Base-by-base conservation (phyloP, 2,113 vertebrate genomes). In the Atractosteus spatula region DNA sequence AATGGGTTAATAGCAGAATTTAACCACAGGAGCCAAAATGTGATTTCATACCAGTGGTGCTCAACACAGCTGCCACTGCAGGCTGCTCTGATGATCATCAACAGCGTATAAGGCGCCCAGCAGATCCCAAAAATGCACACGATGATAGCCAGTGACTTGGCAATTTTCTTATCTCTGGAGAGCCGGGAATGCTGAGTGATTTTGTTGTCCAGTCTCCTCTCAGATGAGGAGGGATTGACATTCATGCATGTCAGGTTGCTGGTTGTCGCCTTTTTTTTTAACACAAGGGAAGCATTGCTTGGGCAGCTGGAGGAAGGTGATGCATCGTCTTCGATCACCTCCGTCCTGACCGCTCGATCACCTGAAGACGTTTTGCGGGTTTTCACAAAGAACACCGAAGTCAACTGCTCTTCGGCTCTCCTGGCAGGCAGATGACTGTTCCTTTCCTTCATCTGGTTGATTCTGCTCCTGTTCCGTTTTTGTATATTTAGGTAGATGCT, bases 21-120 rank as follows among this genome's bases (percentile, higher is more conserved):
- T 72, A 94, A 67, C 94, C 94, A 96, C 78, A 95, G 88, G 79
- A 95, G 91, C 94, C 95, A 95, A 90, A 96, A 95, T n/a, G 89
- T 88, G 79, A 91, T 78, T 77, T 92, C 85, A 55, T 95, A 95
- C 83, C 85, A 78, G 55, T 84, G 82, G 4, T 81, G 72, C 64
- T 78, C 71, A 45, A 91, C 75, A 61, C 85, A 86, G 1, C 4
- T 71, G 47, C 80, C 77, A 16, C 82, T 77, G 70, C 88, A 92
- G 77, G 74, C 76, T 2, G 92, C 92, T 61, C 81, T 71, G 74
- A 95, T 84, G 78, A 94, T 91, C 85, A 93, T 91, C 56, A 91
- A 77, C 51, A 96, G 85, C 64, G 92, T 91, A 78, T 94, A 94
- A 0, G 94, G 94, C 56, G 92, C 92, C 94, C 95, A 96, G 85